A percentile compares a stretch with the other conserved stretches of the same genome.
Conservation (phyloP, 2,888 invertebrate species). For the Sinelater perroti region DNA sequence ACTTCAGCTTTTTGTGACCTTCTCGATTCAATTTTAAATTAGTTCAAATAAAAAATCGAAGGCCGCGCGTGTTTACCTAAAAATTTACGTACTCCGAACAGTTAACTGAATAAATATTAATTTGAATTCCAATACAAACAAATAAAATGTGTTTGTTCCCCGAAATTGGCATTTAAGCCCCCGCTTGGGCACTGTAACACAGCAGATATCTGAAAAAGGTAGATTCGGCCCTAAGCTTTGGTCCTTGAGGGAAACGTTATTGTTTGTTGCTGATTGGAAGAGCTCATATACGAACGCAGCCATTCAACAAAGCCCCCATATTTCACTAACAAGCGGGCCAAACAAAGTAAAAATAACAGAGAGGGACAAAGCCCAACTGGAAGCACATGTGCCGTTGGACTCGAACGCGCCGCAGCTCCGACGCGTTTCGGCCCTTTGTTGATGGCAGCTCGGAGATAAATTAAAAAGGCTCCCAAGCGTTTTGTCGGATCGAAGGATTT, state of each 20-base stretch:
- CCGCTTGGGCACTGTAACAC: too few species aligned
- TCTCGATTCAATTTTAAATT: too few species aligned
- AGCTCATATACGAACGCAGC: conserved; percentile 5
- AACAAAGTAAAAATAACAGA: conserved; percentile 9
- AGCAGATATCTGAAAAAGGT: too few species aligned
- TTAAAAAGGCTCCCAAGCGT: conserved; percentile 17
- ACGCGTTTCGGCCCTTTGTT: conserved; percentile 7
- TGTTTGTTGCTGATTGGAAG: conserved; percentile 4
- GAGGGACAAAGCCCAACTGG: conserved; percentile 1
- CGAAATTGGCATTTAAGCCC: conserved; percentile 1
- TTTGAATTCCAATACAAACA: conserved; percentile 1
- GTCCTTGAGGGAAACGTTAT: too few species aligned
- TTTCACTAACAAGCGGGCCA: conserved; percentile 1
- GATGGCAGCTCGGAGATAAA: conserved; percentile 17
- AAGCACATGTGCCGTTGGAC: conserved; percentile 1
- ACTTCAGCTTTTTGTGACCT: too few species aligned
- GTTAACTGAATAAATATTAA: conserved; percentile 4
- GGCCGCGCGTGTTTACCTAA: too few species aligned
- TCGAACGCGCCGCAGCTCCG: neutral
- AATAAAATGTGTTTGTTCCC: neutral
- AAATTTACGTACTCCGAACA: too few species aligned
- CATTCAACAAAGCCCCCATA: conserved; percentile 4
- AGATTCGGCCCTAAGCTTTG: too few species aligned
- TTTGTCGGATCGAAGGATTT: conserved; percentile 21
- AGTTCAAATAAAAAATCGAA: too few species aligned